Evolutionary conservation across 1,140 invertebrate species (phyloP).

Genomic region (Sycobia sp.): DNA sequence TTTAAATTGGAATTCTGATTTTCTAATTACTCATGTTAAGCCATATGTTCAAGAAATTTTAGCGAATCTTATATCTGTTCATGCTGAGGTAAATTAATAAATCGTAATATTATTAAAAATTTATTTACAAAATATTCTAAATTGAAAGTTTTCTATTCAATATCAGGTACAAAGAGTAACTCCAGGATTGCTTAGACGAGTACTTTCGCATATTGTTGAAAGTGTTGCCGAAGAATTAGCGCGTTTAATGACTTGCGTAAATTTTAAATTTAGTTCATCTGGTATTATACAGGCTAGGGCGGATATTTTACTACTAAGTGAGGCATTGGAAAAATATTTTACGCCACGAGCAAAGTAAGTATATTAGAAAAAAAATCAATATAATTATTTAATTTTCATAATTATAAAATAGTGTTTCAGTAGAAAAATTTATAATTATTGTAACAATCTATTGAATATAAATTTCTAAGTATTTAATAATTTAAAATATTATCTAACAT

Average conservation of each 20-base stretch:
- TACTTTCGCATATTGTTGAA: conserved; percentile 86
- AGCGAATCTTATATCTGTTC: conserved; percentile 89
- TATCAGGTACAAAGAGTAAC: conserved; percentile 84
- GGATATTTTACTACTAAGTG: conserved; percentile 67
- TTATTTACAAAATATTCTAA: too few species aligned
- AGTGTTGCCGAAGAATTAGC: conserved; percentile 90
- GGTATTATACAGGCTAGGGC: conserved; percentile 73
- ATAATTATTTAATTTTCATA: too few species aligned
- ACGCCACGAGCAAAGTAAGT: conserved; percentile 65
- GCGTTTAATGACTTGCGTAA: conserved; percentile 80
- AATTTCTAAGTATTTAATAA: background rate
- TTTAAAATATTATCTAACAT: background rate
- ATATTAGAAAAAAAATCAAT: too few species aligned
- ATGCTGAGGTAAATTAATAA: conserved; percentile 76
- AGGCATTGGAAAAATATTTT: conserved; percentile 61
- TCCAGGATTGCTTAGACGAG: conserved; percentile 73
- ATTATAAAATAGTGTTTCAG: too few species aligned
- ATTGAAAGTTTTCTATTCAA: too few species aligned
- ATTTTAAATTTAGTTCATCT: conserved; percentile 67
- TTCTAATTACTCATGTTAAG: conserved; percentile 76
- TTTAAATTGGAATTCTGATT: conserved; percentile 83
- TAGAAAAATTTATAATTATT: too few species aligned
- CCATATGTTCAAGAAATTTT: conserved; percentile 93
- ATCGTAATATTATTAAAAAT: conserved; percentile 16
- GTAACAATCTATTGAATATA: background rate